These are phyloP conservation scores for Archivesica marissinica DNA, from an alignment of 1,140 invertebrate genomes.

Conservation along the genomic window DNA sequence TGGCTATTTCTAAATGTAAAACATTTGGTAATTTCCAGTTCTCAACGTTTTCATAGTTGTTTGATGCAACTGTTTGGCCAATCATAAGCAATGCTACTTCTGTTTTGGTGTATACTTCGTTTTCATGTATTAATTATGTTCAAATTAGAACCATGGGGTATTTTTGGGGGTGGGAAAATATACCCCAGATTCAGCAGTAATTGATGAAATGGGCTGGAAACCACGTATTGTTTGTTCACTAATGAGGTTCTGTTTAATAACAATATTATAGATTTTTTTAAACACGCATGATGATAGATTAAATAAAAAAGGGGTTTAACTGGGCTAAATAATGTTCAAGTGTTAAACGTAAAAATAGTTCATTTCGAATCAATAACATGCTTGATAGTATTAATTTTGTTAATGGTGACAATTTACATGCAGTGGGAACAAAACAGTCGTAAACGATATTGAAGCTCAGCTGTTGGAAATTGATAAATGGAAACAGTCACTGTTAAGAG, in stretches of 20 bases:
- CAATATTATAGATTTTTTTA: neutral
- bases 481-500: neutral
- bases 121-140: neutral
- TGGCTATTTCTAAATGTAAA: constrained; percentile 38
- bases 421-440: neutral
- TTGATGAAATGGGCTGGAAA: constrained; percentile 17
- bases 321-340: neutral
- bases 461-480: neutral
- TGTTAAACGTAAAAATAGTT: neutral
- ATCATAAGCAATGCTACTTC: constrained; percentile 28
- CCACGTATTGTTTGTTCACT: neutral
- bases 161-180: constrained; percentile 33
- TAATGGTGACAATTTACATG: neutral
- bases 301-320: neutral
- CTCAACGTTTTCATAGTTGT: neutral
- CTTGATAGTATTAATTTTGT: neutral
- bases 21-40: constrained; percentile 17
- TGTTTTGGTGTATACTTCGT: constrained; percentile 33
- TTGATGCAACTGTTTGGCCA: constrained; percentile 15
- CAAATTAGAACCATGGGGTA: constrained; percentile 40
- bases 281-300: neutral
- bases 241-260: neutral
- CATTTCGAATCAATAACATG: neutral
- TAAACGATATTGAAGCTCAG: neutral
- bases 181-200: neutral